Evolutionary conservation across 2,888 invertebrate species (phyloP), one percentile per base, ranked within the genome.

Genomic region (Lochmaea crataegi): DNA sequence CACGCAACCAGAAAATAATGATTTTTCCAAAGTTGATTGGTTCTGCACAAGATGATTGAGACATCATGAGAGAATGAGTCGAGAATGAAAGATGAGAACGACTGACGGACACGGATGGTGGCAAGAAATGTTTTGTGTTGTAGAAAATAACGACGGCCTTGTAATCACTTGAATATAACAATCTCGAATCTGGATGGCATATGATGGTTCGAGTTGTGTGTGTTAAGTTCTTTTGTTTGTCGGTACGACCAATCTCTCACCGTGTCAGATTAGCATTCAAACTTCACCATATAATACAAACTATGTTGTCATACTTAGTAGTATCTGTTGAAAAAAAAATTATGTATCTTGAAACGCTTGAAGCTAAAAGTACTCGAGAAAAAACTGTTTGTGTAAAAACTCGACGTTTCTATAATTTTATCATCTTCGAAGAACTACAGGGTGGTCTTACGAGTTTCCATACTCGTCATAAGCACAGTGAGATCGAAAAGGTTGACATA

Each of bases 121-220:
- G 60, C 60, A 60, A n/a, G 60, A 60, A 38, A 41, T 63, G 61
- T 63, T 63, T 63, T 63, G 61, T 63, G 51, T 32, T 60, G 61
- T 63, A 32, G 58, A 63, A 68, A 68, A 68, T 58, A 60, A 68
- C 74, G 76, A 70, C 75, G 73, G 71, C 75, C 75, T 72, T 70
- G 69, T 70, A 73, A 71, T 77, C 78, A 80, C 80, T 79, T 75
- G 79, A 78, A 80, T 80, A 78, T 80, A 80, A 80, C 80, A 77
- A 80, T 73, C 73, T 73, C 16, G 66, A 66, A 61, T 71, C 71
- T 41, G 53, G 68, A 77, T 75, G 76, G 77, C 75, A 77, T 42
- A 60, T 41, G 60, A 60, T 60, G 45, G 48, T 75, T 73, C 73
- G 75, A 76, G 76, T 77, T 78, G 76, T 38, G 7, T 78, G 79